Conservation (phyloP, 1,140 invertebrate genomes). For the Temnothorax nylanderi region DNA sequence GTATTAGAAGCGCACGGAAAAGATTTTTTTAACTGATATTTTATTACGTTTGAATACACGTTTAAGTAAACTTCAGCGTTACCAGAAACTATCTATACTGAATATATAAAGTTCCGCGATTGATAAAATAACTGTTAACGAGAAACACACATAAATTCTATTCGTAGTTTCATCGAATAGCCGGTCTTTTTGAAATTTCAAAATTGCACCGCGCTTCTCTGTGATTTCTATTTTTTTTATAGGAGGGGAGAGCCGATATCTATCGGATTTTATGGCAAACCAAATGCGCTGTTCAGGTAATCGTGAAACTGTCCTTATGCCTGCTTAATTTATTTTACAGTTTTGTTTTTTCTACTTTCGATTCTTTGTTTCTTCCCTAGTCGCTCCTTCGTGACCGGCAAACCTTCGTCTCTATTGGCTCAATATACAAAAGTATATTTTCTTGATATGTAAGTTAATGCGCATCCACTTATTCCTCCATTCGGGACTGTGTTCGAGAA, state of each 20-base stretch:
- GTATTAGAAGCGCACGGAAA: background rate
- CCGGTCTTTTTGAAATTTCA: constrained; percentile 67
- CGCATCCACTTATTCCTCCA: constrained; percentile 54
- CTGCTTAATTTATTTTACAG: constrained; percentile 76
- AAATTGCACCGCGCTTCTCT: constrained; percentile 43
- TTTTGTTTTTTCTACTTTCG: constrained; percentile 70
- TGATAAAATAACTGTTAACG: constrained; percentile 44
- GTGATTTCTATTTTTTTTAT: constrained; percentile 37
- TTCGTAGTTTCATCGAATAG: constrained; percentile 39
- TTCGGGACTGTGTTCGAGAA: background rate
- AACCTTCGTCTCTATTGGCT: constrained; percentile 37
- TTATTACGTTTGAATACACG: background rate
- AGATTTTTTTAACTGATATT: constrained; percentile 3
- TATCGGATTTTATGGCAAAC: constrained; percentile 77
- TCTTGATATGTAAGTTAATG: constrained; percentile 52
- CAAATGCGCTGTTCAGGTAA: constrained; percentile 75
- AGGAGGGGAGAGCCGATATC: constrained; percentile 50
- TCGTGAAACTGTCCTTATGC: constrained; percentile 71
- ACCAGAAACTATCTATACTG: background rate
- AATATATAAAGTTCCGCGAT: constrained; percentile 3
- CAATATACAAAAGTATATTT: constrained; percentile 34
- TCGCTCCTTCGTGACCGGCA: constrained; percentile 27
- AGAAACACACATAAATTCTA: constrained; percentile 55
- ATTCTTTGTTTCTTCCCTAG: constrained; percentile 49
- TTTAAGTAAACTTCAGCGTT: background rate